A percentile compares a stretch with the other conserved stretches of the same genome.
These are phyloP conservation scores for Meloidogyne exigua DNA, from an alignment of 1,140 invertebrate genomes.

Conservation along the genomic window DNA sequence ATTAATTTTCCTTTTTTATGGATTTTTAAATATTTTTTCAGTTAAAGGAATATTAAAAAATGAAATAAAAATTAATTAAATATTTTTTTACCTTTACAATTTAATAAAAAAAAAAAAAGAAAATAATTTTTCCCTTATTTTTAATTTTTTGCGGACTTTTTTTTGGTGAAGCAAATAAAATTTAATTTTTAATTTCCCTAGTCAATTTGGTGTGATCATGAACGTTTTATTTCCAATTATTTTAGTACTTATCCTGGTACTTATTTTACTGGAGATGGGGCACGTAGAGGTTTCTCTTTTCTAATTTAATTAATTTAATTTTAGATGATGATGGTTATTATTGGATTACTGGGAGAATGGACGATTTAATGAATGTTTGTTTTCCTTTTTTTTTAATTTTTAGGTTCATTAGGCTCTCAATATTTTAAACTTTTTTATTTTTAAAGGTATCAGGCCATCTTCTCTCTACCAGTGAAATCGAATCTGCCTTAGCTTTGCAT, in stretches of 20 bases:
- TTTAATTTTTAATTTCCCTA: not conserved
- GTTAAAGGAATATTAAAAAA: no score
- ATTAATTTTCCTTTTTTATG: no score
- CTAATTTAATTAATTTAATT: not conserved
- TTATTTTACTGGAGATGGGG: constrained; percentile 95
- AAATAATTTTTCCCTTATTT: no score
- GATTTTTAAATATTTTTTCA: no score
- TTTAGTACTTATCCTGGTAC: constrained; percentile 82
- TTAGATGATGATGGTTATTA: constrained; percentile 79
- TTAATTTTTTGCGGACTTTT: no score
- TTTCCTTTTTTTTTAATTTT: not conserved
- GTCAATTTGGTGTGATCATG: constrained; percentile 84
- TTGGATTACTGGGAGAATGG: constrained; percentile 93
- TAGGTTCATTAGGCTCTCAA: no score
- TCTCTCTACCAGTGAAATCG: constrained; percentile 88
- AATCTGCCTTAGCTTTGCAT: constrained; percentile 84
- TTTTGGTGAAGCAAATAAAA: not conserved
- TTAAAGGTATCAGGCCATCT: constrained; percentile 83
- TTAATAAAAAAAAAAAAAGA: no score
- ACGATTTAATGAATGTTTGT: constrained; percentile 85
- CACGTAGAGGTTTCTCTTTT: constrained; percentile 68
- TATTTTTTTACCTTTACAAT: no score
- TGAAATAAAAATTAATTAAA: no score
- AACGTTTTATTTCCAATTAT: constrained; percentile 87
- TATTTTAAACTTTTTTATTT: no score